Evolutionary conservation across 2,113 vertebrate genomes (phyloP).

Genomic region (Xiphophorus hellerii): DNA sequence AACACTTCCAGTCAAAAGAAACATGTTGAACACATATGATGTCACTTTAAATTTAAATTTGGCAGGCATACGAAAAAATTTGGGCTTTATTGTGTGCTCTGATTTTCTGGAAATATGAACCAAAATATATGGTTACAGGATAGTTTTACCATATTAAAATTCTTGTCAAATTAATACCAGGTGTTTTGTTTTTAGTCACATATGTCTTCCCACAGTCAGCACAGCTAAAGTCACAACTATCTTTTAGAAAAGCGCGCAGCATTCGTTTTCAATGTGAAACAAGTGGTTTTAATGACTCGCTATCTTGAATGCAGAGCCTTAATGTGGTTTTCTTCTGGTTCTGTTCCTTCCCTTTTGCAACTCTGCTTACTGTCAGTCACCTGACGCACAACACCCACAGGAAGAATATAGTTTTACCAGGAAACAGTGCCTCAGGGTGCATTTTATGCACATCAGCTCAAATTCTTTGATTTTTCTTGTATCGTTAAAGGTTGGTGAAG

Average conservation of each 20-base stretch:
- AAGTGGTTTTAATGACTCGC: slow-evolving; percentile 16
- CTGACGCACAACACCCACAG: background rate
- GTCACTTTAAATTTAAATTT: no score
- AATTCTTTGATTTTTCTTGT: background rate
- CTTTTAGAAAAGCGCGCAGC: background rate
- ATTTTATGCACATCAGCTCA: background rate
- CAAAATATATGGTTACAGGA: no score
- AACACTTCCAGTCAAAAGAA: no score
- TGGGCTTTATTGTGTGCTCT: no score
- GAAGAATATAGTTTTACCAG: slow-evolving; percentile 19
- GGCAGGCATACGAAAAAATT: no score
- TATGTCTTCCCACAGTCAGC: background rate
- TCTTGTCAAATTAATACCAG: background rate
- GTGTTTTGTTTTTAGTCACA: background rate
- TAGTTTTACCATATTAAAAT: background rate
- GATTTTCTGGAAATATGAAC: no score
- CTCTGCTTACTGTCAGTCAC: slow-evolving; percentile 47
- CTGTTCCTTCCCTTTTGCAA: slow-evolving; percentile 6
- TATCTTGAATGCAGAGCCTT: slow-evolving; percentile 11
- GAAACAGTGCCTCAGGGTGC: slow-evolving; percentile 11
- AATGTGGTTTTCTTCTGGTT: slow-evolving; percentile 42
- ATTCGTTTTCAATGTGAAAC: slow-evolving; percentile 4
- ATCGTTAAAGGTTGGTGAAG: background rate
- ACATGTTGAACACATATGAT: no score
- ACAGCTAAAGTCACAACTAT: background rate